Base-by-base conservation (phyloP, 2,113 vertebrate genomes). In the Neotoma lepida region DNA sequence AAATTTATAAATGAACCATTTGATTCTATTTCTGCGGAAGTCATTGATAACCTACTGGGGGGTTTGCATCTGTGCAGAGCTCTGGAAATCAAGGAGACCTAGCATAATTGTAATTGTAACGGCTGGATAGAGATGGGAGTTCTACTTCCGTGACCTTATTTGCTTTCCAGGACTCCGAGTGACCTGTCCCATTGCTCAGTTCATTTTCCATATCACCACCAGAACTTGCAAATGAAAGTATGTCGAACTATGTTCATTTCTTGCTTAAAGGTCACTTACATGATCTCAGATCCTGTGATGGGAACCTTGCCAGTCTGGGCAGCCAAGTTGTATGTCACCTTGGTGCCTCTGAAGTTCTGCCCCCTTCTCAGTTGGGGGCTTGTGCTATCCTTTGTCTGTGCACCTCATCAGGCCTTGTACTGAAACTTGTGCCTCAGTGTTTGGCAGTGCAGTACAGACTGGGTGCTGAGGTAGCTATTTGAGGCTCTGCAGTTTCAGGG, bases 291-390 rank as follows among this genome's bases (percentile, higher is more conserved):
- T 24, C 10, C 44, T 66, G n/a, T 41, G 74, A 41, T 44, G 74
- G 88, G 22, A 78, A 63, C 33, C 33, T 80, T 64, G 64, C 64
- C 39, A 7, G 9, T 49, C 68, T 56, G 74, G 78, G 18, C 49
- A 70, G 0, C 76, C 58, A 8, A 0, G 6, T 26, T 0, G 0
- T 70, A 20, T 30, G 0, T 51, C 28, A 30, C 33, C 12, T 22
- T 22, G 1, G 1, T 49, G 0, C 24, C 58, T 66, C 7, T 64
- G 66, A 22, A 24, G 14, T 4, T 20, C 44, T 70, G 3, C 68
- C 96, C 70, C 58, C 8, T 26, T 54, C 22, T 64, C 26, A 44
- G 24, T 18, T 58, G 17, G 56, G 24, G n/a, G 14, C 24, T 58
- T 28, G 54, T 41, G 54, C 22, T 41, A n/a, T 41, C 56, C n/a